phyloP scores from a whole-genome alignment of 2,113 vertebrate species.

The Gallinago jamesoni region DNA sequence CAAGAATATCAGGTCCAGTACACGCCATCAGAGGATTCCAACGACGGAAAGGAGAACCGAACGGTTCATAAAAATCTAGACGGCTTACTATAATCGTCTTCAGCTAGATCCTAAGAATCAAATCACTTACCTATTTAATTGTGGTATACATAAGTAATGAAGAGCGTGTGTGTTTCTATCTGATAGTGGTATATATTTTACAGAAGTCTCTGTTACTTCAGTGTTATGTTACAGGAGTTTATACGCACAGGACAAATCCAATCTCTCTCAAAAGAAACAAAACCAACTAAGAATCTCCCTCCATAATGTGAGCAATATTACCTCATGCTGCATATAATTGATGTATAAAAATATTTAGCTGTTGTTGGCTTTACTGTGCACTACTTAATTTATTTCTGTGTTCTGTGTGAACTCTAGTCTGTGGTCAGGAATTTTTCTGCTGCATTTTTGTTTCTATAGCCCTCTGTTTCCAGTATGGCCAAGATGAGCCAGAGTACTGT shows the following conservation, averaged over 20 bases:
- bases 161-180: constrained; percentile 79
- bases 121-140: constrained; percentile 71
- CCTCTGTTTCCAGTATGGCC: constrained; percentile 54
- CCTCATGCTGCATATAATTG: constrained; percentile 77
- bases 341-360: constrained; percentile 71
- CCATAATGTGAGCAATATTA: constrained; percentile 83
- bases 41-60: constrained; percentile 78
- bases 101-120: constrained; percentile 58
- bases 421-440: constrained; percentile 54
- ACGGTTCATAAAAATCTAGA: constrained; percentile 94
- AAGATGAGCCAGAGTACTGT: constrained; percentile 41
- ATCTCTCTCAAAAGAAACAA: constrained; percentile 71
- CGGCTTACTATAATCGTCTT: constrained; percentile 83
- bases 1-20: constrained; percentile 93
- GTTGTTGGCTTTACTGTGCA: constrained; percentile 71
- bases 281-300: constrained; percentile 74
- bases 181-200: constrained; percentile 79
- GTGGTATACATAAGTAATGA: constrained; percentile 74
- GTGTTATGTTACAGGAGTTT: constrained; percentile 78
- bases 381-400: constrained; percentile 70
- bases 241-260: constrained; percentile 76
- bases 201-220: constrained; percentile 76
- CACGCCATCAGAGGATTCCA: constrained; percentile 82
- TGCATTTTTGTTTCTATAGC: constrained; percentile 47
- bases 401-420: constrained; percentile 60